phyloP scores from a whole-genome alignment of 2,888 invertebrate species.

The Arctia plantaginis region DNA sequence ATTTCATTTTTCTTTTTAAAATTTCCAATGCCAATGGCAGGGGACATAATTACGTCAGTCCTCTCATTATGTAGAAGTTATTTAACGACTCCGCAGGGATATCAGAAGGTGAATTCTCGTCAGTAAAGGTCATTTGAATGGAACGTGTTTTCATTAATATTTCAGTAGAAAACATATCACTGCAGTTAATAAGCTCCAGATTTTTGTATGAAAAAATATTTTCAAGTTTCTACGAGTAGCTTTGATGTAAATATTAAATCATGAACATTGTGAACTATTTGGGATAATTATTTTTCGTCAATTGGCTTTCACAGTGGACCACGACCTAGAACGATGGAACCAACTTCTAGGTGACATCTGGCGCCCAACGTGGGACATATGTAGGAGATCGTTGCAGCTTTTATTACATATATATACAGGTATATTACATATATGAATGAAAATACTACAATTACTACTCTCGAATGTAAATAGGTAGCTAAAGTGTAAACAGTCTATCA shows the following conservation, averaged over 20 bases:
- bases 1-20: background rate
- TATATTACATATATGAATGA: background rate
- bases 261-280: too few relatives aligned
- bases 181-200: background rate
- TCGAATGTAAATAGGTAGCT: background rate
- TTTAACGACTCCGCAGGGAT: background rate
- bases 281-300: too few relatives aligned
- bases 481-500: background rate
- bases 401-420: background rate
- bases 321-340: background rate
- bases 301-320: too few relatives aligned
- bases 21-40: conserved; percentile 24
- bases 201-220: too few relatives aligned
- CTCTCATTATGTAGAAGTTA: background rate
- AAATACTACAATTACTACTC: background rate
- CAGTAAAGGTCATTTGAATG: background rate
- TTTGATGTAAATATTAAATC: too few relatives aligned
- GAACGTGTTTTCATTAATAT: background rate
- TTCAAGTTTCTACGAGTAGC: too few relatives aligned
- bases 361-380: background rate
- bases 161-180: background rate
- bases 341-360: background rate
- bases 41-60: conserved; percentile 10
- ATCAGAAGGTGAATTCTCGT: background rate
- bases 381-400: background rate